A percentile compares a stretch with the other conserved stretches of the same genome.
phyloP scores from a whole-genome alignment of 2,797 vertebrate species.

The Hirundo rustica region DNA sequence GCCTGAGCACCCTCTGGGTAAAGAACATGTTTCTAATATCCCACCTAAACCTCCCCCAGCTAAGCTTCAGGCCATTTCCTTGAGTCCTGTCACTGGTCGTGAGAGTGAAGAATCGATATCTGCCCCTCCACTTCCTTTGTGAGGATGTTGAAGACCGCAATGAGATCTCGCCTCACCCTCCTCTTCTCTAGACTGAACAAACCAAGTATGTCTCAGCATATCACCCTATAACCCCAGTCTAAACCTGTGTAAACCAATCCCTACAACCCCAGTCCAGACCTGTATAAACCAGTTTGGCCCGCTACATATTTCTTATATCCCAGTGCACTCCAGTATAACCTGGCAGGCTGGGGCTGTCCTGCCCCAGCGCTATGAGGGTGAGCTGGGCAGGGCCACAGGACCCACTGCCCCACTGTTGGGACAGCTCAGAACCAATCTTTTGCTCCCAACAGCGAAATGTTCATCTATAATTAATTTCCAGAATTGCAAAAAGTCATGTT shows the following conservation, averaged over 20 bases:
- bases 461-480: background rate
- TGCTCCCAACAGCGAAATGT: background rate
- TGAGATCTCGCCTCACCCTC: background rate
- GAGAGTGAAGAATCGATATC: fast-evolving
- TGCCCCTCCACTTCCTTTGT: background rate
- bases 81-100: fast-evolving
- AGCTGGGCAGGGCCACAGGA: no score
- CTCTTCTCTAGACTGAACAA: background rate
- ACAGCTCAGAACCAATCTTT: background rate
- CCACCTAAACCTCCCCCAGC: background rate
- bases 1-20: fast-evolving
- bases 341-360: fast-evolving
- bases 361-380: fast-evolving
- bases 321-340: background rate
- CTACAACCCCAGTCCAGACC: no score
- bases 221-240: background rate
- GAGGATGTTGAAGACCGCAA: background rate
- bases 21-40: background rate
- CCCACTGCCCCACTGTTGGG: background rate
- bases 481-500: background rate
- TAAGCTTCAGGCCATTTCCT: background rate
- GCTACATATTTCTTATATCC: background rate
- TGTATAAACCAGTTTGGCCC: background rate
- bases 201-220: background rate
- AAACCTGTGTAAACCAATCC: no score